Evolutionary conservation across 1,140 invertebrate species (phyloP).

Genomic region (Reticulitermes speratus): DNA sequence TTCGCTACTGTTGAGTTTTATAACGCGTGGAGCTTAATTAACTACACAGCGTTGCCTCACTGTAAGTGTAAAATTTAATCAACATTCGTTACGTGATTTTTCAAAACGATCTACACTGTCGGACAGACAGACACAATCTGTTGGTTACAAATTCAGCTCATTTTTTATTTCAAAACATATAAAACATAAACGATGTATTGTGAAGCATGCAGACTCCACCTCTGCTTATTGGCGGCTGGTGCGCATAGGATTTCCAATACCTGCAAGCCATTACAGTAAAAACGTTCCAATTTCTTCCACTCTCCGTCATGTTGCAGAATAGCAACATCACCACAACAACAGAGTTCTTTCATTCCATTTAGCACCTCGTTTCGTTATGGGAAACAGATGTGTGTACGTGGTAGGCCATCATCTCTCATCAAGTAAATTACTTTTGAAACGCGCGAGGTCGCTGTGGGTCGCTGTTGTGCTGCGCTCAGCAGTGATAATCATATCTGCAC

Average conservation of each 20-base stretch:
- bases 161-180: no score
- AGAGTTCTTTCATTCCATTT: not conserved
- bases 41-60: no score
- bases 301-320: not conserved
- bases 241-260: not conserved
- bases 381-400: not conserved
- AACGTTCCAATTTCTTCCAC: not conserved
- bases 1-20: no score
- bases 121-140: no score
- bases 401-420: not conserved
- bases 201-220: no score
- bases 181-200: no score
- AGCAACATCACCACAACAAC: not conserved
- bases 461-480: not conserved
- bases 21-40: no score
- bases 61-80: no score
- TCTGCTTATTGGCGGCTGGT: not conserved
- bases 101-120: no score
- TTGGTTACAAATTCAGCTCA: no score
- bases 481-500: not conserved
- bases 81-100: no score
- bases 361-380: not conserved
- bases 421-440: constrained; percentile 2
- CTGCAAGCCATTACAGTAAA: not conserved
- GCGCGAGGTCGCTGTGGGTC: not conserved